Conservation (phyloP, 1,140 invertebrate genomes). For the Grapholita molesta region DNA sequence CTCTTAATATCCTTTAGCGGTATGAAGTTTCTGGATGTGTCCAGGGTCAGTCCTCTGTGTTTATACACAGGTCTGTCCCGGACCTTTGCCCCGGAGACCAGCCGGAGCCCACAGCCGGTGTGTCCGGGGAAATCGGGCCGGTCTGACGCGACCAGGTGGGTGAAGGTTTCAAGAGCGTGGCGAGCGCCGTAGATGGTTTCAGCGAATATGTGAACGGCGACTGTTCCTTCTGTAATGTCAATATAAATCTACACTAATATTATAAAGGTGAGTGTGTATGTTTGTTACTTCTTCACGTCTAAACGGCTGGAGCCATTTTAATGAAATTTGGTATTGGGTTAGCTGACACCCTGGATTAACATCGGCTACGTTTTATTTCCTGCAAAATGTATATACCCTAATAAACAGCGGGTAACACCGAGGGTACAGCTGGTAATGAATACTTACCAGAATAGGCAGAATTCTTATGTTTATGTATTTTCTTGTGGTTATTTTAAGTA, state of each 20-base stretch:
- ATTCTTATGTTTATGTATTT: not conserved
- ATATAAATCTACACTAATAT: not conserved
- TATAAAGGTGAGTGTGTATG: too few relatives aligned
- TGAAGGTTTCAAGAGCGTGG: slow-evolving; percentile 87
- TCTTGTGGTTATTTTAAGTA: not conserved
- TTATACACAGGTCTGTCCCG: slow-evolving; percentile 84
- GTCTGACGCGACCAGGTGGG: slow-evolving; percentile 81
- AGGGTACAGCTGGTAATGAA: too few relatives aligned
- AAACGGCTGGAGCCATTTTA: too few relatives aligned
- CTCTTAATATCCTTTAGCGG: slow-evolving; percentile 82
- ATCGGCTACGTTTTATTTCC: too few relatives aligned
- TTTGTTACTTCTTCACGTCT: too few relatives aligned
- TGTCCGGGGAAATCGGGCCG: slow-evolving; percentile 38
- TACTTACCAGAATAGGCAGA: too few relatives aligned
- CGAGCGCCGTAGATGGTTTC: slow-evolving; percentile 86
- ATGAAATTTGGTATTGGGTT: too few relatives aligned
- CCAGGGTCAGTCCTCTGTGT: slow-evolving; percentile 86
- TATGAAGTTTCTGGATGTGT: slow-evolving; percentile 88
- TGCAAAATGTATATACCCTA: too few relatives aligned
- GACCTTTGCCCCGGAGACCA: slow-evolving; percentile 73
- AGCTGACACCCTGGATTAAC: too few relatives aligned
- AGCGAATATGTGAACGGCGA: slow-evolving; percentile 80
- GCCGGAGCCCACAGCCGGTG: slow-evolving; percentile 45
- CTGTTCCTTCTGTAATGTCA: slow-evolving; percentile 60
- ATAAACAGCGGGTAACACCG: too few relatives aligned